A percentile compares a stretch with the other conserved stretches of the same genome.
Conservation (phyloP, 1,140 invertebrate species). For the Ridgeia piscesae region DNA sequence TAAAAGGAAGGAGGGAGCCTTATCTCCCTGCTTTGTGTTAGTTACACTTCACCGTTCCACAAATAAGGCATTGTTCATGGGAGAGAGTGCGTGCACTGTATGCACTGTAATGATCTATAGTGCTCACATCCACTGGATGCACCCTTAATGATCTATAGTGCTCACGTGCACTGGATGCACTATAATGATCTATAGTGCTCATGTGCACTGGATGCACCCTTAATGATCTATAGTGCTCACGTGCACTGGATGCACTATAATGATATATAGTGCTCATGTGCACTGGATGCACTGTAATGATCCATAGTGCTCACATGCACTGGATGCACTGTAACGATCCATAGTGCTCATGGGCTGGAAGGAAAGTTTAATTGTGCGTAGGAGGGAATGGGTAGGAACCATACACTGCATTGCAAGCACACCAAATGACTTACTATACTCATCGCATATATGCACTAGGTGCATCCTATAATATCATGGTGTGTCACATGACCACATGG, state of each 20-base stretch:
- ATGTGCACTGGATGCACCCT: no score
- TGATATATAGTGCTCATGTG: no score
- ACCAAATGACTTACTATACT: no score
- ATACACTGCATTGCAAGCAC: constrained; percentile 18
- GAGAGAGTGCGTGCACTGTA: background rate
- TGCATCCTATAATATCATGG: background rate
- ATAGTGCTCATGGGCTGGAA: background rate
- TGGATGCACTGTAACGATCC: background rate
- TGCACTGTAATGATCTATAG: background rate
- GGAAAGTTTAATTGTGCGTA: constrained; percentile 1
- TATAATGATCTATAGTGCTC: background rate
- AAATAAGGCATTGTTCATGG: background rate
- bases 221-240: background rate
- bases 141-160: background rate
- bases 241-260: background rate
- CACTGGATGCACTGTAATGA: background rate
- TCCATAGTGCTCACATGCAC: no score
- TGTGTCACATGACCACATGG: background rate
- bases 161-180: no score
- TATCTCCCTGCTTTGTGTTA: background rate
- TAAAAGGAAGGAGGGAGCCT: background rate
- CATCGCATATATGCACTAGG: no score
- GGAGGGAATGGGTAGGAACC: background rate
- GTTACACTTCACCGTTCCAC: no score
- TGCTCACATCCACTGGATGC: no score